A percentile compares a stretch with the other conserved stretches of the same genome.
Evolutionary conservation across 2,113 vertebrate species (phyloP).

Genomic region (Origma solitaria): DNA sequence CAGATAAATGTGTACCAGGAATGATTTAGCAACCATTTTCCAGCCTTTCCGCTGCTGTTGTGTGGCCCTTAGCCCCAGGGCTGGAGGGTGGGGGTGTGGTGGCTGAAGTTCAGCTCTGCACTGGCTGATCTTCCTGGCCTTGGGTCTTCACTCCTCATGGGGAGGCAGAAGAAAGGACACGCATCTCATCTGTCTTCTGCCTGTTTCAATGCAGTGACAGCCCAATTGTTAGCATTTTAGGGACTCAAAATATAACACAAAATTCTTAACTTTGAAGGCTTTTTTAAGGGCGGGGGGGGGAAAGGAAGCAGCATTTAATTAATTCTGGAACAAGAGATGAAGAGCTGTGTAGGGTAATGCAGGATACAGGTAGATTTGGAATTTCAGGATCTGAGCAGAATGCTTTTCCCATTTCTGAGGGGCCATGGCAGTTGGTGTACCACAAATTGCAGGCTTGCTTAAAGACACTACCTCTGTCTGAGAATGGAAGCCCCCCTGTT

Average conservation of each 20-base stretch:
- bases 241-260: neutral
- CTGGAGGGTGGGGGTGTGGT: neutral
- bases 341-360: neutral
- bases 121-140: neutral
- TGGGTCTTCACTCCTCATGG: neutral
- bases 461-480: neutral
- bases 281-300: fast-evolving
- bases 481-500: neutral
- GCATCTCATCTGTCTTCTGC: neutral
- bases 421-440: neutral
- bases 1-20: neutral
- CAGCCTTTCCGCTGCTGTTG: neutral
- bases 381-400: neutral
- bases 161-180: neutral
- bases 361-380: neutral
- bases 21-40: neutral
- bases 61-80: fast-evolving
- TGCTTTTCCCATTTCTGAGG: neutral
- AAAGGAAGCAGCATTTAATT: neutral
- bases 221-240: neutral
- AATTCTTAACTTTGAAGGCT: neutral
- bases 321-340: neutral
- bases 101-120: neutral
- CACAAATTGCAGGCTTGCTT: neutral
- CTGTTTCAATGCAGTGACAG: fast-evolving